These are phyloP conservation scores for Rotaria sp. DNA, from an alignment of 2,888 invertebrate species.

Conservation along the genomic window DNA sequence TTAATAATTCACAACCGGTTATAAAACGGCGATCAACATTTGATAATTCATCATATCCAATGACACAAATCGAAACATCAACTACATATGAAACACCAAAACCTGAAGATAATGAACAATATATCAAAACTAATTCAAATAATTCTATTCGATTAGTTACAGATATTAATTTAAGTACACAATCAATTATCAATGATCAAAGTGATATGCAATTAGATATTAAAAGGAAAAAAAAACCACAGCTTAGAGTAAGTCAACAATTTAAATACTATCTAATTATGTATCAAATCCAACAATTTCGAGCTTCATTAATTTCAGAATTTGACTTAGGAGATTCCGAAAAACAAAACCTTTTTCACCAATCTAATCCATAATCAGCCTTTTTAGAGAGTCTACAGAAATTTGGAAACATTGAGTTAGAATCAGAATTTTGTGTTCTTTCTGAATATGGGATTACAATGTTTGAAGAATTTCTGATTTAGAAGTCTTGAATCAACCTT, in stretches of 20 bases:
- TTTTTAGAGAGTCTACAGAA: too few relatives aligned
- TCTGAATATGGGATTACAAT: too few relatives aligned
- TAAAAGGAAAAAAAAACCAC: neutral
- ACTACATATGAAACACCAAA: neutral
- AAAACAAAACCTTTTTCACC: too few relatives aligned
- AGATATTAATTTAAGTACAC: neutral
- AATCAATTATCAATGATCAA: neutral
- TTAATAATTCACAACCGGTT: neutral
- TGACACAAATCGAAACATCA: neutral
- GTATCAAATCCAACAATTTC: too few relatives aligned
- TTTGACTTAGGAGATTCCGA: too few relatives aligned
- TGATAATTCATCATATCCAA: neutral
- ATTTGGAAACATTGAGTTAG: too few relatives aligned
- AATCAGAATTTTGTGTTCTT: too few relatives aligned
- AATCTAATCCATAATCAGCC: too few relatives aligned
- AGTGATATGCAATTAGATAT: neutral
- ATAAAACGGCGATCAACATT: conserved; percentile 16
- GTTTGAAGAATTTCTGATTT: too few relatives aligned
- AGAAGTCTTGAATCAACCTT: too few relatives aligned
- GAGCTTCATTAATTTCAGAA: too few relatives aligned
- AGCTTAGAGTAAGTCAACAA: neutral
- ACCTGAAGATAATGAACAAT: neutral
- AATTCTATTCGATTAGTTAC: neutral
- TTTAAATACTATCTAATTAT: too few relatives aligned
- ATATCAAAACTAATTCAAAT: neutral